Base-by-base conservation (phyloP, 2,113 vertebrate species). In the Clarias magur region DNA sequence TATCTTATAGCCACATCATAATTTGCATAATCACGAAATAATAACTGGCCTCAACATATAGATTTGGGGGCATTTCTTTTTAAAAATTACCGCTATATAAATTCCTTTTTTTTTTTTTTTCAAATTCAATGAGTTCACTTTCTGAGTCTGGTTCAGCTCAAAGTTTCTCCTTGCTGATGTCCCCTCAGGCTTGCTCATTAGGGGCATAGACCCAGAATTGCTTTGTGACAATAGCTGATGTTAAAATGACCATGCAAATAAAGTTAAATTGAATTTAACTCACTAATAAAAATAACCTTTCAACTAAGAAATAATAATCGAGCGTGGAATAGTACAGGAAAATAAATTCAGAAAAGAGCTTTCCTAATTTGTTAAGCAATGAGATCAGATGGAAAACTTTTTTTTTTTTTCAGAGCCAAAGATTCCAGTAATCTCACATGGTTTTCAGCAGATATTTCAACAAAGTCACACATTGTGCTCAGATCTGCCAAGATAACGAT, bases 381-480 rank as follows among this genome's bases (percentile, higher is more conserved):
- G 79, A 81, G 10, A 81, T 81, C 30, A 81, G 79, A 62, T 62
- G 79, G 79, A 81, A 81, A 80, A 25, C 13, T 25, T 3, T 48
- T 62, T 25, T 3, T 48, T 62, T 81, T 62, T 11, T 25, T 38
- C 57, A 81, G 79, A 81, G 79, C 79, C 79, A 81, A 62, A 62
- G 57, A 81, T 81, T 81, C 30, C 30, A 42, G 21, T 23, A 42
- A 81, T 81, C 79, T 81, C 57, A 81, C 34, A 81, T 60, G 79
- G 27, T 62, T 81, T 81, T 62, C 21, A 25, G 57, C 12, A 81
- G 79, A 81, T 62, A 62, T 81, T 81, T 81, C 54, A 62, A 62
- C 57, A 81, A 81, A 81, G 57, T 62, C 79, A 81, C 79, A 81
- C 79, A 81, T 60, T 38, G 78, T 62, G 11, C 79, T 38, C 17